Conservation (phyloP, 2,113 vertebrate species). For the Scomber scombrus region DNA sequence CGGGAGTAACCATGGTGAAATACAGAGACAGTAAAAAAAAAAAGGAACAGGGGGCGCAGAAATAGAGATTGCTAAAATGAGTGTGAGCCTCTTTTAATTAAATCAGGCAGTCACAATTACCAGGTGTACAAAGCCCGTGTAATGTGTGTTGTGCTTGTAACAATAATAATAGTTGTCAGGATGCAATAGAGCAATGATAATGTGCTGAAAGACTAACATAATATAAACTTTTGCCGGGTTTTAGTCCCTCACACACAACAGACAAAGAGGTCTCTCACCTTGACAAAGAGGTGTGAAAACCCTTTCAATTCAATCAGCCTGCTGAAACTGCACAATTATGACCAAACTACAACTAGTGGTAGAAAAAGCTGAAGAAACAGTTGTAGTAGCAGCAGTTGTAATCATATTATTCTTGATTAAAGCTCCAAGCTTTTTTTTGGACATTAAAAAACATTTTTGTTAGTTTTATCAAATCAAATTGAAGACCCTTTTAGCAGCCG, state of each 20-base stretch:
- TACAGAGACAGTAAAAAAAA: constrained; percentile 23
- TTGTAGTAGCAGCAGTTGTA: not conserved
- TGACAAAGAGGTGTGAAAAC: not conserved
- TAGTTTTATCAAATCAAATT: too few species aligned
- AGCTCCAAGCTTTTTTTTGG: not conserved
- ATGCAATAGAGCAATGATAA: constrained; percentile 19
- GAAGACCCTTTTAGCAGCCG: too few species aligned
- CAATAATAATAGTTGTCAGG: constrained; percentile 22
- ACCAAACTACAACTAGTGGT: not conserved
- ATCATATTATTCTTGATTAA: not conserved
- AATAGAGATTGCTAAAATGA: constrained; percentile 43
- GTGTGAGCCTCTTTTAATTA: constrained; percentile 52
- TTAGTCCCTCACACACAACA: not conserved
- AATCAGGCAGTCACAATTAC: constrained; percentile 58
- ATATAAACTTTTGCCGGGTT: constrained; percentile 15
- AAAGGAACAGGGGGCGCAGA: constrained; percentile 18
- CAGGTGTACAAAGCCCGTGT: constrained; percentile 31
- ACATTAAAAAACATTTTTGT: too few species aligned
- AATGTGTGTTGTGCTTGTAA: constrained; percentile 7
- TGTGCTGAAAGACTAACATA: constrained; percentile 27
- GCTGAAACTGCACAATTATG: constrained; percentile 12
- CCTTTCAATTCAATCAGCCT: not conserved
- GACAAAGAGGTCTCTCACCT: not conserved
- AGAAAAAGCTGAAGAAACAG: too few species aligned
- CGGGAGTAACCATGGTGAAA: constrained; percentile 65